phyloP scores from a whole-genome alignment of 2,113 vertebrate genomes.

The Anguilla japonica region DNA sequence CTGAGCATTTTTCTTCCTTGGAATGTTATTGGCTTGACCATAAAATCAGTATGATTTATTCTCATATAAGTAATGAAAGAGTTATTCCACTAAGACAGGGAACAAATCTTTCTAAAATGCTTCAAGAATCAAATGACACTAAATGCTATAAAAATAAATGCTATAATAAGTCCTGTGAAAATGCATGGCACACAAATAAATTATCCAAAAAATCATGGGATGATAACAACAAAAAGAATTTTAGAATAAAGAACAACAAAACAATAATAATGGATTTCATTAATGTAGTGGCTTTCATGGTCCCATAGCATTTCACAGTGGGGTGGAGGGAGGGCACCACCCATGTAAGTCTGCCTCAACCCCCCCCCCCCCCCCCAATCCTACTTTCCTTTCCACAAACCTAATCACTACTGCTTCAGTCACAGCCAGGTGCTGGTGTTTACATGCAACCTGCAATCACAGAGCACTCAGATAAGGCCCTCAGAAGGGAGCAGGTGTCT shows the following conservation, averaged over 20 bases:
- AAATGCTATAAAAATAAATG: not conserved
- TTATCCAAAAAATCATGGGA: not conserved
- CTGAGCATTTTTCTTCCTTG: not conserved
- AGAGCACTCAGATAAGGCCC: not conserved
- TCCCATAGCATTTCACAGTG: too few species aligned
- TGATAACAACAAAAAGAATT: not conserved
- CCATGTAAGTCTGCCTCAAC: too few species aligned
- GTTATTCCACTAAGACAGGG: not conserved
- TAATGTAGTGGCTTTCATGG: too few species aligned
- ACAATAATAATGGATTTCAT: not conserved
- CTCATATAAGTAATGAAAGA: conserved; percentile 5
- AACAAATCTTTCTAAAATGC: not conserved
- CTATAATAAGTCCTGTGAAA: not conserved
- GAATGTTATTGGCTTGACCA: not conserved
- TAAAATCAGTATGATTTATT: conserved; percentile 3
- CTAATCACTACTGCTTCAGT: not conserved
- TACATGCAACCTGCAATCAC: not conserved
- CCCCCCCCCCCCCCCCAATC: too few species aligned
- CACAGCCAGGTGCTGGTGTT: not conserved
- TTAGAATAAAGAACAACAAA: not conserved
- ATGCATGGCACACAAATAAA: not conserved
- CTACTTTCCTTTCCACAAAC: not conserved
- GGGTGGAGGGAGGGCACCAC: too few species aligned
- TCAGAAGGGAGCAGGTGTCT: not conserved
- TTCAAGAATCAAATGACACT: not conserved